phyloP scores from a whole-genome alignment of 2,113 vertebrate genomes.

The Muscicapa adusta region DNA sequence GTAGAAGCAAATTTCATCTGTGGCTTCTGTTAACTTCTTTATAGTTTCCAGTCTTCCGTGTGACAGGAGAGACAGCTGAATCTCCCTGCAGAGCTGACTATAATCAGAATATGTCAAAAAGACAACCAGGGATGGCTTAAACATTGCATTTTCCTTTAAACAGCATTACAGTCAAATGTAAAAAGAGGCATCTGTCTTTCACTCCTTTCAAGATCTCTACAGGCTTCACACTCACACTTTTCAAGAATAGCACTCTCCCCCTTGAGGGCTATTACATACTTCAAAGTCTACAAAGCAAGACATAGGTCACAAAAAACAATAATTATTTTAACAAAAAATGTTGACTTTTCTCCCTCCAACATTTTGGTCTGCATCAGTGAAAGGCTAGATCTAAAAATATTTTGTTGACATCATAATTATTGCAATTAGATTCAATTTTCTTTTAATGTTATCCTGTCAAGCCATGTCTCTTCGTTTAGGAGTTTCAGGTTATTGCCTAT shows the following conservation, averaged over 20 bases:
- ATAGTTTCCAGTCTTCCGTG: not conserved
- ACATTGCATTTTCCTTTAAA: constrained; percentile 18
- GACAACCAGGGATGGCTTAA: constrained; percentile 3
- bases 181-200: not conserved
- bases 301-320: not conserved
- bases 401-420: not conserved
- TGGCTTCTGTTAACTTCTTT: not conserved
- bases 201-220: constrained; percentile 13
- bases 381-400: not conserved
- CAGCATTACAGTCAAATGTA: not conserved
- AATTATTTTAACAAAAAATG: not conserved
- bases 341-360: not conserved
- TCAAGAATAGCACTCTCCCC: not conserved
- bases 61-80: constrained; percentile 7
- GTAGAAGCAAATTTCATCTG: not conserved
- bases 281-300: not conserved
- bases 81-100: constrained; percentile 1
- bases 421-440: not conserved
- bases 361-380: not conserved
- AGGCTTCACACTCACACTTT: not conserved
- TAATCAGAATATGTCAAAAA: constrained; percentile 32
- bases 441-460: not conserved
- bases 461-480: not conserved
- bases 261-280: not conserved
- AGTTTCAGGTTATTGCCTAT: not conserved